Evolutionary conservation across 2,888 invertebrate genomes (phyloP).

Genomic region (Amphimallon solstitiale): DNA sequence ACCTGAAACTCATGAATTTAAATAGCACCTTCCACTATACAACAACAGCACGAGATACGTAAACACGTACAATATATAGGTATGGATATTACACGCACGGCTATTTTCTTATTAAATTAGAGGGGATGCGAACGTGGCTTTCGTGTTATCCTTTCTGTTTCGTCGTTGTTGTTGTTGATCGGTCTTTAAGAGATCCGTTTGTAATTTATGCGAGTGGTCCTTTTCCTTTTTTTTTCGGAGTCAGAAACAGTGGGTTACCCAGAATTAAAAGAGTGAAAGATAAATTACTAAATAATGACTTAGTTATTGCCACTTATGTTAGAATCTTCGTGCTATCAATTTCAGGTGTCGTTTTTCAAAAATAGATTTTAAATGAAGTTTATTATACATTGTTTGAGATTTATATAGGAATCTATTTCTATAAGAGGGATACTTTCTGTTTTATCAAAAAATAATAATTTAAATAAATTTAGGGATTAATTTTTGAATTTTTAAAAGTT

Average conservation of each 20-base stretch:
- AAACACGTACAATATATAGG: too few relatives aligned
- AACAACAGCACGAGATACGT: constrained; percentile 7
- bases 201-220: constrained; percentile 15
- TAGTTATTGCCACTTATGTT: constrained; percentile 11
- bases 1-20: constrained; percentile 39
- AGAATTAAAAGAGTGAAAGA: constrained; percentile 3
- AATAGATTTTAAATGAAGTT: too few relatives aligned
- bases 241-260: not conserved
- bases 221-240: constrained; percentile 1
- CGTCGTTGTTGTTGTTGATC: not conserved
- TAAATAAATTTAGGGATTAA: too few relatives aligned
- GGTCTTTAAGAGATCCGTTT: not conserved
- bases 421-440: too few relatives aligned
- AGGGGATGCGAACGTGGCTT: constrained; percentile 20
- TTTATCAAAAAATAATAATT: too few relatives aligned
- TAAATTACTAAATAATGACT: constrained; percentile 29
- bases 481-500: too few relatives aligned
- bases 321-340: too few relatives aligned
- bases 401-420: too few relatives aligned
- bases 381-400: too few relatives aligned
- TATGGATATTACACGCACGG: constrained; percentile 25
- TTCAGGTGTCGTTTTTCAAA: too few relatives aligned
- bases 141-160: not conserved
- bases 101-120: constrained; percentile 22
- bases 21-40: constrained; percentile 28